Conservation (phyloP, 2,113 vertebrate genomes). For the Phaethon lepturus region DNA sequence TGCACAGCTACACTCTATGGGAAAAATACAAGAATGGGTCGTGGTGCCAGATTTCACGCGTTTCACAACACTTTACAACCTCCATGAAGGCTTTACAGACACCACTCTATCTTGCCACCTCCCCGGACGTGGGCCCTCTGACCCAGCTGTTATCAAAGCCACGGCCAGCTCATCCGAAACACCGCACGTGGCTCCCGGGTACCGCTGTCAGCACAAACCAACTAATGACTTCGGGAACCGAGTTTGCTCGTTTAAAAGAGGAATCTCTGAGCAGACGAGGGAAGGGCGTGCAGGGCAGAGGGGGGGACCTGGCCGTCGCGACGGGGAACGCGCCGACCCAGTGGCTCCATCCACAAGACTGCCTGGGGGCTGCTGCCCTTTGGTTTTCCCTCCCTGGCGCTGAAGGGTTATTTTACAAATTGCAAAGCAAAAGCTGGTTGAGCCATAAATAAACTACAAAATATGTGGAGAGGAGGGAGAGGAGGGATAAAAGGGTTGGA, state of each 20-base stretch:
- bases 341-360: background rate
- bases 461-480: slow-evolving; percentile 19
- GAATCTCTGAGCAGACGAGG: background rate
- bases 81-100: background rate
- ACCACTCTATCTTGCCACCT: background rate
- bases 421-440: background rate
- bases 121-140: background rate
- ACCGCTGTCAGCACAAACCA: background rate
- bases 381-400: background rate
- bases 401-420: slow-evolving; percentile 14
- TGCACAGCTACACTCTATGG: background rate
- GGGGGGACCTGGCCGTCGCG: accelerated
- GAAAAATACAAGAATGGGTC: background rate
- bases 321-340: accelerated
- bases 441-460: slow-evolving; percentile 58
- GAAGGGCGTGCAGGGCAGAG: background rate
- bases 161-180: background rate
- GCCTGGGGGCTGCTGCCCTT: background rate
- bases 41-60: accelerated
- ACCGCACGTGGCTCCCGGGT: background rate
- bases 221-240: background rate
- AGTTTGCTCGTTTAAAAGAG: background rate
- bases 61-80: background rate
- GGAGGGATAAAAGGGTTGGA: slow-evolving; percentile 49
- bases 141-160: background rate